These are phyloP conservation scores for Yponomeuta sedellus DNA, from an alignment of 2,888 invertebrate genomes.

Conservation along the genomic window DNA sequence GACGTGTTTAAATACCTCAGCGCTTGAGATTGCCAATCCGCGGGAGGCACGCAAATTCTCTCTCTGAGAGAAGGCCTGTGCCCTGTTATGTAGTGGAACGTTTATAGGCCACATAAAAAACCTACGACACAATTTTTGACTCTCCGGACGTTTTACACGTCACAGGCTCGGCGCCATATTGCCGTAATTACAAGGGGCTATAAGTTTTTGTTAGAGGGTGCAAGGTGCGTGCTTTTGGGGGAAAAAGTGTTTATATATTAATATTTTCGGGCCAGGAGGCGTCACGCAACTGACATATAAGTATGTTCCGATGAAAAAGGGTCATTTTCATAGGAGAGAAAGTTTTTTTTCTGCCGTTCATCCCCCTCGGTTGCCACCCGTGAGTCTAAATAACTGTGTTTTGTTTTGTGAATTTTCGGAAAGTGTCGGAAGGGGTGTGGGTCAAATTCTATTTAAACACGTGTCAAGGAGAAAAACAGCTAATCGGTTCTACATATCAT, in stretches of 20 bases:
- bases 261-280: slow-evolving; percentile 36
- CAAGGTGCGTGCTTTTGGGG: slow-evolving; percentile 32
- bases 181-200: slow-evolving; percentile 32
- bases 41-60: too few relatives aligned
- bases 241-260: slow-evolving; percentile 35
- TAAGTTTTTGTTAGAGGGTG: slow-evolving; percentile 29
- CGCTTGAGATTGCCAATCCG: too few relatives aligned
- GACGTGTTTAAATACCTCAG: too few relatives aligned
- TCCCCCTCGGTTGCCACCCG: slow-evolving; percentile 19
- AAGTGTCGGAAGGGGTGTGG: slow-evolving; percentile 24
- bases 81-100: too few relatives aligned
- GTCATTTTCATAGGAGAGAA: slow-evolving; percentile 35
- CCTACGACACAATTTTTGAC: neutral
- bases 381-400: slow-evolving; percentile 20
- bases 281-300: slow-evolving; percentile 36
- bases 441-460: neutral
- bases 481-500: too few relatives aligned
- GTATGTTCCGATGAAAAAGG: slow-evolving; percentile 25
- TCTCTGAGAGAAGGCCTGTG: too few relatives aligned
- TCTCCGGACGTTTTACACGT: slow-evolving; percentile 17
- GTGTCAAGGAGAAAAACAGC: neutral
- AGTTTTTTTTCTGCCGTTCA: slow-evolving; percentile 29
- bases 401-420: slow-evolving; percentile 21
- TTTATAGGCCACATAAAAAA: neutral
- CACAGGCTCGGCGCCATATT: slow-evolving; percentile 30